Conservation (phyloP, 2,888 invertebrate genomes). For the Agrochola circellaris region DNA sequence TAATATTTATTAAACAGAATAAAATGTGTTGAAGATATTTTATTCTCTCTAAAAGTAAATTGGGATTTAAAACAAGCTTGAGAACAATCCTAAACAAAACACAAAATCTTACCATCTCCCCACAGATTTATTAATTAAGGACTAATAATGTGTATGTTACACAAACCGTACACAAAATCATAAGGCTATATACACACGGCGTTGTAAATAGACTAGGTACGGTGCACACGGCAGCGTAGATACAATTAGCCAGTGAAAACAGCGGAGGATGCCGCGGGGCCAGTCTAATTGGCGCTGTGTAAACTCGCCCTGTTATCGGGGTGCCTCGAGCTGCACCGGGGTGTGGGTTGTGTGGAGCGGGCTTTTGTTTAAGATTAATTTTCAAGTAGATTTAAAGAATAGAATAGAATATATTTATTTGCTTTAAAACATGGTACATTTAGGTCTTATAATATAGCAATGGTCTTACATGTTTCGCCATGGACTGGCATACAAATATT, state of each 20-base stretch:
- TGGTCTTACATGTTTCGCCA: too few species aligned
- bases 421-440: too few species aligned
- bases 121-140: conserved; percentile 56
- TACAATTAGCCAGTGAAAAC: conserved; percentile 86
- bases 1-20: too few species aligned
- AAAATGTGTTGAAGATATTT: not conserved
- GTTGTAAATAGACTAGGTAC: conserved; percentile 63
- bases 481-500: too few species aligned
- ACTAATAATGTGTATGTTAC: conserved; percentile 52
- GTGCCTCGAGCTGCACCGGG: conserved; percentile 75
- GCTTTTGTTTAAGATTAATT: conserved; percentile 30
- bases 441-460: too few species aligned
- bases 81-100: conserved; percentile 10
- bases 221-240: conserved; percentile 66
- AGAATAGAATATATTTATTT: too few species aligned
- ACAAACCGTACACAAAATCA: conserved; percentile 51
- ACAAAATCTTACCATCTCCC: conserved; percentile 43
- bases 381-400: too few species aligned
- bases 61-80: not conserved
- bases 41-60: not conserved
- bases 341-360: conserved; percentile 41
- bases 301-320: conserved; percentile 88
- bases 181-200: conserved; percentile 58
- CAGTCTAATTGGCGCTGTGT: conserved; percentile 89
- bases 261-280: conserved; percentile 80